Base-by-base conservation (phyloP, 2,888 invertebrate species). In the Orthosia cruda region DNA sequence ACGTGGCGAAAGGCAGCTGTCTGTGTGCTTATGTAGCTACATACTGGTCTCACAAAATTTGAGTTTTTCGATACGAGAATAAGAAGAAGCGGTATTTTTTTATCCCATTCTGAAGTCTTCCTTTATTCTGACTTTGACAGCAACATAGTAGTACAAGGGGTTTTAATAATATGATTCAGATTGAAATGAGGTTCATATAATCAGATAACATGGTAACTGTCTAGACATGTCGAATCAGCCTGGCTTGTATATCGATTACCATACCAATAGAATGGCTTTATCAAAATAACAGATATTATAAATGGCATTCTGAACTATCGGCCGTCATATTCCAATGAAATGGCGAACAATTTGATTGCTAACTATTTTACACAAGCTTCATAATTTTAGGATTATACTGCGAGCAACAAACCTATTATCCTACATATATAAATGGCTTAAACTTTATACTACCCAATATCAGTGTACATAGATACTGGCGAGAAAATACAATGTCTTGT, bases 211-310 rank as follows among this genome's bases (percentile, higher is more conserved):
- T 68, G 50, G 50, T 52, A 68, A 71, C 49, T 72, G 82, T 85
- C 85, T 82, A 82, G 82, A 82, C 85, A 85, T 63, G 12, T 47
- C 71, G 16, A 57, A 59, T 62, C 65, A 63, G 26, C 49, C 45
- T 65, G 49, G 61, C 62, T 68, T 54, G 50, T 73, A 16, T 69
- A 73, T 57, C 20, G 57, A 83, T 62, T 65, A 55, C 50, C 58
- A 40, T 80, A 50, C 23, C 40, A 55, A 58, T 69, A 47, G 23
- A 49, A 72, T 61, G 62, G 40, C 23, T 83, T 54, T 49, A 57
- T 68, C 72, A 79, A 69, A 73, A 55, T 61, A 40, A 2, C 18
- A 52, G 13, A 20, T 49, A 59, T 66, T 58, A 54, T 69, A 50
- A 59, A 80, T 45, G 18, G 40, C 12, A 32, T 61, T 26, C 16